Base-by-base conservation (phyloP, 2,888 invertebrate genomes). In the Choreutis nemorana region DNA sequence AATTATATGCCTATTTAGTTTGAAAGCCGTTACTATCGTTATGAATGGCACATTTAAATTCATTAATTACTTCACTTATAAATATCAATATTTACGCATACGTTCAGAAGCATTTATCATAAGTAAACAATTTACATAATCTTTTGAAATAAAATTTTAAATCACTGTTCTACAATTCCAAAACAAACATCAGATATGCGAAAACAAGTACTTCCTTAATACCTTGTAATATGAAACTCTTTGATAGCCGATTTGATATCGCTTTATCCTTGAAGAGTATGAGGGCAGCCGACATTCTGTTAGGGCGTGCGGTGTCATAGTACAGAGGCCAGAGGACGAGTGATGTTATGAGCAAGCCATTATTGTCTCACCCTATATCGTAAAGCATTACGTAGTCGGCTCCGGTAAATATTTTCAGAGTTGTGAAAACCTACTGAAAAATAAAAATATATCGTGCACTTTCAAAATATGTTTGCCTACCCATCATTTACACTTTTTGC, bases 291-390 rank as follows among this genome's bases (percentile, higher is more conserved):
- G 26, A 32, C 30, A 29, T 12, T 29, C 29, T 51, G 42, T 40
- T 46, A 51, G 59, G 56, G 55, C 48, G 45, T 39, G 47, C 46
- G 48, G 58, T 59, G 40, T 44, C 67, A 42, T 68, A 54, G 73
- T 72, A 70, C 65, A 44, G 48, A 54, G 70, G 58, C 52, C 42
- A 47, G 60, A 62, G 65, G 68, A 75, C 73, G 78, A 78, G 78
- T 78, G 70, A 78, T 78, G 78, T 78, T 78, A 78, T 78, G 78
- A 78, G 78, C 77, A 68, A 72, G 62, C 77, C 78, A 78, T 78
- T 78, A 78, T 78, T 78, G 78, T 78, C 77, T 77, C 75, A 70
- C 68, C 70, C 75, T 71, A 78, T 78, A 75, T 77, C 77, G 77
- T 78, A 78, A 77, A 78, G 71, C 75, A 77, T 77, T 75, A 77